Percentiles rank a stretch among this genome's conserved stretches.
These are phyloP conservation scores for Telmatochromis brachygnathus DNA, from an alignment of 2,113 vertebrate genomes.

Conservation along the genomic window DNA sequence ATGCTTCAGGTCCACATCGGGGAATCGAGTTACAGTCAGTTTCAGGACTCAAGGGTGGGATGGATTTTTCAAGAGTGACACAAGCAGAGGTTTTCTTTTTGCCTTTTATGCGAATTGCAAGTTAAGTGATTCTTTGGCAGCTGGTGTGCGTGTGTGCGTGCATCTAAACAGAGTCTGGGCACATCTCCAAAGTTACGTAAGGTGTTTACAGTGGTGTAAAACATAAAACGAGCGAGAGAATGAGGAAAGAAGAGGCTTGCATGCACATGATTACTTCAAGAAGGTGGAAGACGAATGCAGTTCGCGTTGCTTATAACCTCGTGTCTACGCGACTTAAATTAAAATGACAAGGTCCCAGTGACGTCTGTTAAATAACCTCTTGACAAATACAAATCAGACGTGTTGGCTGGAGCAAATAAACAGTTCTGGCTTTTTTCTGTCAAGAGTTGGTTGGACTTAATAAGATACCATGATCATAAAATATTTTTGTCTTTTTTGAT, in stretches of 20 bases:
- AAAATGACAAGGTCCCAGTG: not conserved
- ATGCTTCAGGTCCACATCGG: conserved; percentile 19
- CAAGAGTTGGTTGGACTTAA: not conserved
- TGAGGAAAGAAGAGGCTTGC: not conserved
- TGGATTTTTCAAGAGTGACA: conserved; percentile 46
- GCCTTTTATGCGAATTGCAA: not conserved
- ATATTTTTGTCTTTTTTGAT: not conserved
- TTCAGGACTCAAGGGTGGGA: conserved; percentile 15
- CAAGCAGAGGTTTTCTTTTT: not conserved
- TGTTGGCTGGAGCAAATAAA: not conserved
- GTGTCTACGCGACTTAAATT: not conserved
- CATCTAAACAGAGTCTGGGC: not conserved
- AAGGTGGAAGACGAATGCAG: not conserved
- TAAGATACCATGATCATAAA: not conserved
- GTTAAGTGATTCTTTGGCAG: not conserved
- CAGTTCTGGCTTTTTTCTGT: not conserved
- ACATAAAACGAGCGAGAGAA: not conserved
- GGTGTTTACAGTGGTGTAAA: not conserved
- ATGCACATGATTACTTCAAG: not conserved
- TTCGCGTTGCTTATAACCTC: not conserved
- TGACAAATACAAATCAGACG: not conserved
- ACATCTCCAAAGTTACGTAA: not conserved
- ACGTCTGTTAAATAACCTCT: not conserved
- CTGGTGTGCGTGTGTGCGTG: not conserved
- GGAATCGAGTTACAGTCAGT: conserved; percentile 53